These are phyloP conservation scores for Molossus alvarezi DNA, from an alignment of 2,797 vertebrate species.

Conservation along the genomic window DNA sequence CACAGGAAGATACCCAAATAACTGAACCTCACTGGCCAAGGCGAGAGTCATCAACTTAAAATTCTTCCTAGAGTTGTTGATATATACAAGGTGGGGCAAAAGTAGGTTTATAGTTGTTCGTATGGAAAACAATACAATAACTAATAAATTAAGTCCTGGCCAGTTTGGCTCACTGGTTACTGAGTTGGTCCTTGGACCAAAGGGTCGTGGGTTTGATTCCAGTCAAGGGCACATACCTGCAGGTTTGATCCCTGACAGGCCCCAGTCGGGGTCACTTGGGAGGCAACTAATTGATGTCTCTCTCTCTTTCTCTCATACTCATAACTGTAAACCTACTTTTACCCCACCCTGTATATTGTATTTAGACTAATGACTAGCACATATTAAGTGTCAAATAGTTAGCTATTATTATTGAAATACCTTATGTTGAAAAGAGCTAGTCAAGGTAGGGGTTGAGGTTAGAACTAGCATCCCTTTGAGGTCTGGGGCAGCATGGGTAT, in stretches of 20 bases:
- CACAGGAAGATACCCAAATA: too few species aligned
- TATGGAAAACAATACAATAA: neutral
- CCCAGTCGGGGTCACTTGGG: too few species aligned
- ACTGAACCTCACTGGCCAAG: too few species aligned
- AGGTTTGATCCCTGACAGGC: too few species aligned
- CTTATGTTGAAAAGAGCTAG: conserved; percentile 31
- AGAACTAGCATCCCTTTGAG: neutral
- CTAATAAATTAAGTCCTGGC: neutral
- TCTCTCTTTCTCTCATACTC: neutral
- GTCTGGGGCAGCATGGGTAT: neutral
- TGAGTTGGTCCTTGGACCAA: too few species aligned
- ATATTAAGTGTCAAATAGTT: neutral
- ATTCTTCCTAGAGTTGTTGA: neutral
- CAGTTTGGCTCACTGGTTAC: too few species aligned
- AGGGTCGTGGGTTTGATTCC: too few species aligned
- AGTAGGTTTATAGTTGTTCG: neutral
- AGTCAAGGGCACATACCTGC: too few species aligned
- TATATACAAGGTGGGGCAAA: neutral
- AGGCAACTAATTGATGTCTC: too few species aligned
- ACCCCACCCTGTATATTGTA: neutral
- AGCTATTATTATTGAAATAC: neutral
- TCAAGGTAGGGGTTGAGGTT: neutral
- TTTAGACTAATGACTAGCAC: conserved; percentile 28
- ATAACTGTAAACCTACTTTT: neutral
- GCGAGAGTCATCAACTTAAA: neutral